Conservation (phyloP, 2,888 invertebrate genomes). For the Tipula unca region DNA sequence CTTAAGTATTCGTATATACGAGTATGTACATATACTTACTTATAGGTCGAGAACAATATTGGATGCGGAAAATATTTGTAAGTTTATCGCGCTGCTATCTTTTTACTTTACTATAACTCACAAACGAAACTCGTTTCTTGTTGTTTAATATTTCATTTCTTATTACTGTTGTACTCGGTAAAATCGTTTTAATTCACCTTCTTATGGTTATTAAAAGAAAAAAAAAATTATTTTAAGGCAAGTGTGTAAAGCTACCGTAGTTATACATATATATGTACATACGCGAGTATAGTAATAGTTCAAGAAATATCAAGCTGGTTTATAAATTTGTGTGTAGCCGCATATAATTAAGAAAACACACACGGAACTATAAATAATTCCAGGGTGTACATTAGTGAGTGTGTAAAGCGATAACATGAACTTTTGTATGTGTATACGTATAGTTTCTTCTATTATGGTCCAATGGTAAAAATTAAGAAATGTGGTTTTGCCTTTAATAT, state of each 20-base stretch:
- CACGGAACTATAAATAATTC: background rate
- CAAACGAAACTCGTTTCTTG: background rate
- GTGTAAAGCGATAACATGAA: no score
- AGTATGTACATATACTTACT: no score
- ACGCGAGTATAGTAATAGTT: background rate
- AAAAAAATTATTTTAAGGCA: background rate
- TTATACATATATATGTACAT: background rate
- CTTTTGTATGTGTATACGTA: no score
- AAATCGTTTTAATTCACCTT: background rate
- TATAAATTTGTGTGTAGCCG: background rate
- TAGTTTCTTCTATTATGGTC: background rate
- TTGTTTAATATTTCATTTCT: background rate
- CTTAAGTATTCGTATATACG: background rate
- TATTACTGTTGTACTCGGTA: background rate
- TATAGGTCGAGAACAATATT: constrained; percentile 1
- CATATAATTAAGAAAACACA: background rate
- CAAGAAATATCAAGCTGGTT: background rate
- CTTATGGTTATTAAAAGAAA: background rate
- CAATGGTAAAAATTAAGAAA: background rate
- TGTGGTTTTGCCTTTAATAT: background rate
- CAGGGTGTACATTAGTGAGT: background rate
- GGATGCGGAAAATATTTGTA: background rate
- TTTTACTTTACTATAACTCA: background rate
- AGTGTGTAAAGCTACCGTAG: background rate
- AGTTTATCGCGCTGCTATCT: background rate